Conservation (phyloP, 2,888 invertebrate species). For the Lepas anatifera region DNA sequence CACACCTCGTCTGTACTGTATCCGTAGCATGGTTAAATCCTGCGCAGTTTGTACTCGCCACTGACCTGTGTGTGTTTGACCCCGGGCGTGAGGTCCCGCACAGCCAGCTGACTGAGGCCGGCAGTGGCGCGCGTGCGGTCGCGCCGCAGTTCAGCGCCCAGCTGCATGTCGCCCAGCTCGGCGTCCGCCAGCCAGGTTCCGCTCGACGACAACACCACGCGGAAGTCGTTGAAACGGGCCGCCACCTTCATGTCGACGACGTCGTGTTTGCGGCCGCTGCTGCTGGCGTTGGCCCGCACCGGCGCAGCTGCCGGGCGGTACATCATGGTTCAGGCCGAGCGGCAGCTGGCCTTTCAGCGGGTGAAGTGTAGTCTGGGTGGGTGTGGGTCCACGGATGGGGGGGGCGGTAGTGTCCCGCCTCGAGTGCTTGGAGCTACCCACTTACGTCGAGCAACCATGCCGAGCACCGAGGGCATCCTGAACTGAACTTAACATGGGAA, state of each 20-base stretch:
- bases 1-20: too few relatives aligned
- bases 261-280: slow-evolving; percentile 3
- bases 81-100: neutral
- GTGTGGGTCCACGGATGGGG: too few relatives aligned
- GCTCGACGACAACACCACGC: slow-evolving; percentile 3
- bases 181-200: neutral
- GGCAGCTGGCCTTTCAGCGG: too few relatives aligned
- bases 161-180: slow-evolving; percentile 14
- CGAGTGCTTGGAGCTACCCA: too few relatives aligned
- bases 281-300: neutral
- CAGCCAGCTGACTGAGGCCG: slow-evolving; percentile 9
- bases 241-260: slow-evolving; percentile 10
- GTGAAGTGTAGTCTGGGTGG: too few relatives aligned
- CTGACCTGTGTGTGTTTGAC: neutral
- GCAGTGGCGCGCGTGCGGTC: slow-evolving; percentile 2
- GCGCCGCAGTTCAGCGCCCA: slow-evolving; percentile 13
- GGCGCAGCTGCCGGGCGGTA: slow-evolving; percentile 1
- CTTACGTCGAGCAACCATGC: too few relatives aligned
- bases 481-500: too few relatives aligned
- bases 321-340: too few relatives aligned
- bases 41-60: too few relatives aligned
- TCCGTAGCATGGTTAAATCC: too few relatives aligned
- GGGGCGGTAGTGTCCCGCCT: too few relatives aligned
- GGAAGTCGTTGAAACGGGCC: slow-evolving; percentile 9
- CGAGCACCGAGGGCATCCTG: too few relatives aligned